These are phyloP conservation scores for Etheostoma cragini DNA, from an alignment of 2,113 vertebrate genomes.

Conservation along the genomic window DNA sequence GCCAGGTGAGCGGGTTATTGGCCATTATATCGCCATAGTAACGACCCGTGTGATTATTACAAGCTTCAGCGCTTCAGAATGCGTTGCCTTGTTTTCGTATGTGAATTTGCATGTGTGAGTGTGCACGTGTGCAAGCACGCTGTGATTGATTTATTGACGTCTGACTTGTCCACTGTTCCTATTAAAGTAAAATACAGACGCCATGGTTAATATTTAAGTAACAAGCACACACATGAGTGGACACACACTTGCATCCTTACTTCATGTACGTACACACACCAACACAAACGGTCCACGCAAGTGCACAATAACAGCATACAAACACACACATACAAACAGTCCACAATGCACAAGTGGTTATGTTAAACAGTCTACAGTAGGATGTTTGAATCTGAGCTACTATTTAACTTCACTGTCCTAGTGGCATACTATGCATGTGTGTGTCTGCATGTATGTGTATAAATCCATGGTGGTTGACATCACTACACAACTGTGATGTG, in stretches of 20 bases:
- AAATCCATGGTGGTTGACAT: conserved; percentile 12
- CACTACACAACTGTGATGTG: conserved; percentile 13
- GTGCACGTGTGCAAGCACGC: conserved; percentile 13
- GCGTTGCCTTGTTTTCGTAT: conserved; percentile 45
- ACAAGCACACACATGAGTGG: conserved; percentile 5
- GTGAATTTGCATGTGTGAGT: conserved; percentile 18
- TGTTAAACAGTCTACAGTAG: conserved; percentile 31
- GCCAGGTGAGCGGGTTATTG: conserved; percentile 73
- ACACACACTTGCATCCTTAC: conserved; percentile 6
- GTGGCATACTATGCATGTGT: background rate
- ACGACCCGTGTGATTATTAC: conserved; percentile 56
- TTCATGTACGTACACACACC: background rate
- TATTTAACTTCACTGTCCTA: conserved; percentile 31
- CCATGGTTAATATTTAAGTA: conserved; percentile 44
- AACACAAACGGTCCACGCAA: background rate
- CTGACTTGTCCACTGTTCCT: conserved; percentile 14
- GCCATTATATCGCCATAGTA: conserved; percentile 65
- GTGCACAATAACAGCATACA: background rate
- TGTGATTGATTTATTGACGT: conserved; percentile 55
- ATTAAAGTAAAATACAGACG: conserved; percentile 25
- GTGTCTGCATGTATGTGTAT: background rate
- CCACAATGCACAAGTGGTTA: background rate
- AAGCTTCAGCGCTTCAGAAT: conserved; percentile 55
- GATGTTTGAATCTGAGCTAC: conserved; percentile 28
- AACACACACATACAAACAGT: background rate